Percentiles rank a stretch among this genome's conserved stretches.
Evolutionary conservation across 2,797 vertebrate species (phyloP).

Genomic region (Picus viridis): DNA sequence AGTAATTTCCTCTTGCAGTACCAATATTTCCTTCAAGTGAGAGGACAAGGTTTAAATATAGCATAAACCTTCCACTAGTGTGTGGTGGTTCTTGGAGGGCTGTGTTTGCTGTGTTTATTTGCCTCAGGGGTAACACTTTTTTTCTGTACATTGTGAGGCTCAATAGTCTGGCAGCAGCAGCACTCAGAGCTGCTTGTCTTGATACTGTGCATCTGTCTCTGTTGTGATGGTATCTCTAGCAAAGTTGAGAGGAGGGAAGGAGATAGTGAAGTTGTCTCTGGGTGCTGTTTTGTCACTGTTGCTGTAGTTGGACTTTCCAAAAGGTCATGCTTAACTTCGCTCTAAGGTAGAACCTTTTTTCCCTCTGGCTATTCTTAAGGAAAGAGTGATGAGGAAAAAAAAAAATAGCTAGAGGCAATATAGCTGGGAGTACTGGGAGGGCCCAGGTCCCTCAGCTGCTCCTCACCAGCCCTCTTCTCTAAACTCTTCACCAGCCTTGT

Average conservation of each 20-base stretch:
- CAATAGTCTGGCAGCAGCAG: slow-evolving; percentile 70
- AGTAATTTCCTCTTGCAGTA: slow-evolving; percentile 33
- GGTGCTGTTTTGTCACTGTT: slow-evolving; percentile 10
- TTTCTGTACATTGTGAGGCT: slow-evolving; percentile 69
- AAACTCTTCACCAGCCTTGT: background rate
- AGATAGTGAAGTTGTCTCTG: slow-evolving; percentile 49
- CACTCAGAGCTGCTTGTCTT: slow-evolving; percentile 62
- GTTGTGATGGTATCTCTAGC: slow-evolving; percentile 66
- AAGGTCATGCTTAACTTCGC: background rate
- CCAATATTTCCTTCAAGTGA: slow-evolving; percentile 52
- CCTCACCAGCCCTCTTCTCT: background rate
- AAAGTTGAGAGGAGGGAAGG: slow-evolving; percentile 46
- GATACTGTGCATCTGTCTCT: slow-evolving; percentile 70
- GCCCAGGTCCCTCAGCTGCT: background rate
- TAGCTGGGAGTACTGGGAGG: background rate
- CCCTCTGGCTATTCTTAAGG: background rate
- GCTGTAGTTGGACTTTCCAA: background rate
- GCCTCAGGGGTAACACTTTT: slow-evolving; percentile 71
- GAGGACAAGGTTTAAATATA: slow-evolving; percentile 58
- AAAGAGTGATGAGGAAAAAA: background rate
- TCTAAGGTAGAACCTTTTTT: background rate
- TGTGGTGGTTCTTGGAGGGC: slow-evolving; percentile 62
- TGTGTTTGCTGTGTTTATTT: slow-evolving; percentile 66
- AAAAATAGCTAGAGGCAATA: background rate
- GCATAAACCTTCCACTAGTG: slow-evolving; percentile 43